phyloP scores from a whole-genome alignment of 2,888 invertebrate genomes.

The Nomada fabriciana region DNA sequence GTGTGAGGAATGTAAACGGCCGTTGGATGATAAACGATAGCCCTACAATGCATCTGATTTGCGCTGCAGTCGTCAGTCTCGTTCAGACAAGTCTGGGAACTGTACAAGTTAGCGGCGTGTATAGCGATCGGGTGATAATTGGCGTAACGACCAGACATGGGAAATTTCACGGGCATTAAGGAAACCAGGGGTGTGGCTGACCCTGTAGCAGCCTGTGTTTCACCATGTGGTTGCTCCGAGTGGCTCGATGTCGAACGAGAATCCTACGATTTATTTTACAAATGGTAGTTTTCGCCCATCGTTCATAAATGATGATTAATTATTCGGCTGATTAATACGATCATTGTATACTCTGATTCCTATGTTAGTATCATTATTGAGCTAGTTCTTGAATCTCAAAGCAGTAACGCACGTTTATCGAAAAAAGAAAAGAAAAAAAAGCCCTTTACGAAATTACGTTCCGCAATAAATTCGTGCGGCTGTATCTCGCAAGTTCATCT shows the following conservation, averaged over 20 bases:
- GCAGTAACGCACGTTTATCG: too few species aligned
- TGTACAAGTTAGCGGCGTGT: constrained; percentile 73
- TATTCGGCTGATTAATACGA: too few species aligned
- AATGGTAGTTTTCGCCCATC: constrained; percentile 40
- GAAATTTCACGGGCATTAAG: constrained; percentile 81
- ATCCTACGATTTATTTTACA: constrained; percentile 78
- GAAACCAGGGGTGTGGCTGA: constrained; percentile 76
- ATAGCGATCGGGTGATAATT: constrained; percentile 78
- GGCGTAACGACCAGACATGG: constrained; percentile 77
- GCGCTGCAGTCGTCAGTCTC: constrained; percentile 75
- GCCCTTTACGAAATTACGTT: too few species aligned
- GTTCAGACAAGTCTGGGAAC: constrained; percentile 71
- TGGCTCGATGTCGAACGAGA: constrained; percentile 81
- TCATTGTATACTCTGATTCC: too few species aligned
- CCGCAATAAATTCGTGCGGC: too few species aligned
- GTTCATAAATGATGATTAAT: not conserved
- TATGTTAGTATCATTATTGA: too few species aligned
- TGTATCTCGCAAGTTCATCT: too few species aligned
- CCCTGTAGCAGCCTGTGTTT: constrained; percentile 74
- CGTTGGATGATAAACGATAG: constrained; percentile 78
- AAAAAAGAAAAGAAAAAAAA: too few species aligned
- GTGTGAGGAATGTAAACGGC: constrained; percentile 79
- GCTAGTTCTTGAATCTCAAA: too few species aligned
- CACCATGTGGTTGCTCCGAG: constrained; percentile 80
- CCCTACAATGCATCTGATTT: constrained; percentile 77